phyloP scores from a whole-genome alignment of 2,797 vertebrate genomes.

The Tokudaia tokunoshimensis region DNA sequence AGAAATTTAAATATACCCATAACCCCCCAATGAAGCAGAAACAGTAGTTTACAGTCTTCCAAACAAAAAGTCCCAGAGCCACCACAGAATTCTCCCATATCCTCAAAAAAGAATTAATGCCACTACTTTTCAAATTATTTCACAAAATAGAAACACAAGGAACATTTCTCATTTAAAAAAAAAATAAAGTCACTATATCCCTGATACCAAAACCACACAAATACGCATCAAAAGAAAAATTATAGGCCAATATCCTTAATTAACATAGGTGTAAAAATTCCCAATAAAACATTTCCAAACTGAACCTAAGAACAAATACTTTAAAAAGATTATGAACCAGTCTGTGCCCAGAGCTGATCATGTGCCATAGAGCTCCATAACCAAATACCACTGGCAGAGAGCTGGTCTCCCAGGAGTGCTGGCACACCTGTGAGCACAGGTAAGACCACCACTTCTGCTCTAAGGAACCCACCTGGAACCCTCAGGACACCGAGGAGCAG shows the following conservation, averaged over 20 bases:
- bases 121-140: neutral
- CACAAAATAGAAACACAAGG: neutral
- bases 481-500: too few species aligned
- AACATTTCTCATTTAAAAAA: neutral
- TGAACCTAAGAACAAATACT: neutral
- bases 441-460: too few species aligned
- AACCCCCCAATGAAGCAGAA: neutral
- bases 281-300: neutral
- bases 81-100: neutral
- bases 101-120: neutral
- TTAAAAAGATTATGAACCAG: neutral
- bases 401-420: too few species aligned
- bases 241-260: neutral
- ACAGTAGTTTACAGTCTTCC: neutral
- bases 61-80: neutral
- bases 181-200: neutral
- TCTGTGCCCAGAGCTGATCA: too few species aligned
- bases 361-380: too few species aligned
- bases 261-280: neutral
- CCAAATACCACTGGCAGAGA: too few species aligned
- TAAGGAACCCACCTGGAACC: too few species aligned
- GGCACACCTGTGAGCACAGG: too few species aligned
- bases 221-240: neutral
- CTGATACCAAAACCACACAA: neutral
- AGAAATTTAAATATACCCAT: neutral